phyloP scores from a whole-genome alignment of 2,888 invertebrate genomes.

The Machimus atricapillus region DNA sequence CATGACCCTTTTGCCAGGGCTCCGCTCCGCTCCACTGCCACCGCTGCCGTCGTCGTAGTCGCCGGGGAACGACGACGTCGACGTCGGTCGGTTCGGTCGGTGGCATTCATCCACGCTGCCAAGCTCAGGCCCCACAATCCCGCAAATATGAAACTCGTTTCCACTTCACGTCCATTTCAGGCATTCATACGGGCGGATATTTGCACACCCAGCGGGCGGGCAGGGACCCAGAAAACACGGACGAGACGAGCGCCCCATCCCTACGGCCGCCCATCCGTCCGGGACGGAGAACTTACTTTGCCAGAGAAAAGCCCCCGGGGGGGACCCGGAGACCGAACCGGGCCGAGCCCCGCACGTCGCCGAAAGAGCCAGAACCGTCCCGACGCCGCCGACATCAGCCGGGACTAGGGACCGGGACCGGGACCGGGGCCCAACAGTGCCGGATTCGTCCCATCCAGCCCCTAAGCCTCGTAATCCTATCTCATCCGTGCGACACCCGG shows the following conservation, averaged over 20 bases:
- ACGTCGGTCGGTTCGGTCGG: neutral
- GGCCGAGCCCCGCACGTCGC: neutral
- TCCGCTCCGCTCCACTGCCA: neutral
- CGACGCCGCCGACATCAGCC: neutral
- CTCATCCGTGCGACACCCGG: slow-evolving; percentile 7
- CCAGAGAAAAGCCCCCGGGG: neutral
- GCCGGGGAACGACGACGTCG: no score
- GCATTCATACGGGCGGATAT: slow-evolving; percentile 27
- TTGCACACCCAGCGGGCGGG: neutral
- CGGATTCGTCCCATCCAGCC: neutral
- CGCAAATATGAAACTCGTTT: slow-evolving; percentile 44
- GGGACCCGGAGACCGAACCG: neutral
- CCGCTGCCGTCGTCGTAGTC: no score
- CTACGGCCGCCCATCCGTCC: neutral
- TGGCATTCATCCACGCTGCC: slow-evolving; percentile 9
- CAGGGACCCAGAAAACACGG: neutral
- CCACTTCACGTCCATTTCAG: slow-evolving; percentile 42
- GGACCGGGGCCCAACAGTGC: neutral
- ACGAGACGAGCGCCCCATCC: neutral
- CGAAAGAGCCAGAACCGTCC: neutral
- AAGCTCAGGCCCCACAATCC: slow-evolving; percentile 24
- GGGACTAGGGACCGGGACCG: neutral
- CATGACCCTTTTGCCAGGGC: neutral
- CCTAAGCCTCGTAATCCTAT: slow-evolving; percentile 14
- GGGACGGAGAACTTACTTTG: neutral